Percentiles rank a stretch among this genome's conserved stretches.
Evolutionary conservation across 2,113 vertebrate genomes (phyloP).

Genomic region (Rissa tridactyla): DNA sequence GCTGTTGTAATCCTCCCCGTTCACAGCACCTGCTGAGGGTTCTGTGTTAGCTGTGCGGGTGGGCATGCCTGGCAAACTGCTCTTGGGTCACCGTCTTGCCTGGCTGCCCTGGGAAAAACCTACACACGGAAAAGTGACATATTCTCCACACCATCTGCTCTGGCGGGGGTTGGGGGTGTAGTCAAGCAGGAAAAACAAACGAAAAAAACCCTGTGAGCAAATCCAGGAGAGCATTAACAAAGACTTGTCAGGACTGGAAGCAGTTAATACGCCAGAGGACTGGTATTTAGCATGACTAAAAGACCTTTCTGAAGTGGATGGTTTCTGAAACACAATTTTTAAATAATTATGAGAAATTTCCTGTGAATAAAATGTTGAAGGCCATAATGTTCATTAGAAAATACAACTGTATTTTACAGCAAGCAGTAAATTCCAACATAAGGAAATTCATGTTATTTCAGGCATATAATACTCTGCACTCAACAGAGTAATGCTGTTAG

Average conservation of each 20-base stretch:
- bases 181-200: not conserved
- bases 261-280: not conserved
- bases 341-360: not conserved
- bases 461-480: not conserved
- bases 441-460: not conserved
- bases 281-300: not conserved
- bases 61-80: not conserved
- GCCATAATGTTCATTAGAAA: not conserved
- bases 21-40: not conserved
- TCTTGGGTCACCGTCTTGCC: not conserved
- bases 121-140: not conserved
- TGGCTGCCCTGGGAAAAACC: not conserved
- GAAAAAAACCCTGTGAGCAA: not conserved
- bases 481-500: not conserved
- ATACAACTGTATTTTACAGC: not conserved
- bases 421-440: not conserved
- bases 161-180: not conserved
- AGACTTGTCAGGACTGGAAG: not conserved
- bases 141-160: not conserved
- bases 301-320: not conserved
- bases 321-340: not conserved
- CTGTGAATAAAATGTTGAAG: not conserved
- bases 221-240: not conserved
- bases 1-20: not conserved
- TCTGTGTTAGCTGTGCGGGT: not conserved